Base-by-base conservation (phyloP, 2,888 invertebrate genomes). In the Drosophila borborema region DNA sequence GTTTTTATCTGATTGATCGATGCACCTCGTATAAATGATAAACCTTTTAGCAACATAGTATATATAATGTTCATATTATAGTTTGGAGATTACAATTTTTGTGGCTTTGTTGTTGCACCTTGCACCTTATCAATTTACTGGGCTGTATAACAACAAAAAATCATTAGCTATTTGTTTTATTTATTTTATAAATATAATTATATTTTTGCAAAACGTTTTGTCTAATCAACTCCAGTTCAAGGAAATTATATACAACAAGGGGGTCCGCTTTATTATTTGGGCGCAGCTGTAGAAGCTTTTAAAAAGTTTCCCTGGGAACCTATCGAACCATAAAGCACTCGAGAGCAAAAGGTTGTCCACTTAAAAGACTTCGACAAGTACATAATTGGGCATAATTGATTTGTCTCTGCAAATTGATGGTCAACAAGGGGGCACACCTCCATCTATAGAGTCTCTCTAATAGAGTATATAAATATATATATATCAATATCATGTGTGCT, bases 381-480 rank as follows among this genome's bases (percentile, higher is more conserved):
- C 80, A 80, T 82, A 84, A 85, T 84, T 84, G 76, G 80, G 53
- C 82, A 80, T 85, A 85, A 85, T 86, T 85, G 82, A 85, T 85
- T 84, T 80, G 81, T 70, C 77, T 81, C 66, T 71, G 28, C 72
- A 63, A 72, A 69, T 78, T 66, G 60, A 43, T 70, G 69, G 58
- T 69, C 62, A 62, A 28, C 56, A 62, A 62, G 58, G 49, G 64
- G 51, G 56, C 51, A 62, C 45, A 62, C 54, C n/a, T 49, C 16
- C 41, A 28, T 46, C 55, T 45, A 55, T 45, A 68, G 18, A 40
- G n/a, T 16, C 28, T 28, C 7, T 28, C 6, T 28, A 28, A 28
- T 28, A 28, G 55, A 55, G 16, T 41, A 48, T 49, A 48, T 60
- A 59, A 8, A 10, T 38, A 59, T 23, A 23, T 23, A 45, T 40